phyloP scores from a whole-genome alignment of 2,888 invertebrate genomes.

The Cheilosia pagana region DNA sequence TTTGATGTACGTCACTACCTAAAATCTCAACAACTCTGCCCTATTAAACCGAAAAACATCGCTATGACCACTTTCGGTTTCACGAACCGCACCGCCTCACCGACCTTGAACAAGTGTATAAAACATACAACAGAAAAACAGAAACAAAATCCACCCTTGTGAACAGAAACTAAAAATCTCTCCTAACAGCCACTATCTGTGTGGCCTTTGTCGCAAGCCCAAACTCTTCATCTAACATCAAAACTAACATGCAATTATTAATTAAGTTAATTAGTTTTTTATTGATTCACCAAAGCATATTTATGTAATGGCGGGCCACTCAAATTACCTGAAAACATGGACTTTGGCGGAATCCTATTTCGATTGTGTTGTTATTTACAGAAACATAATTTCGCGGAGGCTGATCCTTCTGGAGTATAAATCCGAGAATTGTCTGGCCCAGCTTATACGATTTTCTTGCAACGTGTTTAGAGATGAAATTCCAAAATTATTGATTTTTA shows the following conservation, averaged over 20 bases:
- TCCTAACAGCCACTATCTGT: too few species aligned
- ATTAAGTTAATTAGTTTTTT: constrained; percentile 24
- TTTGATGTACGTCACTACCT: too few species aligned
- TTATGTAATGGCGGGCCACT: neutral
- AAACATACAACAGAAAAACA: too few species aligned
- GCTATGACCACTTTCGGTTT: too few species aligned
- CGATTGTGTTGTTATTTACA: constrained; percentile 71
- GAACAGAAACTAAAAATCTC: too few species aligned
- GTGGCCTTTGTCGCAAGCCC: too few species aligned
- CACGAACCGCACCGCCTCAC: too few species aligned
- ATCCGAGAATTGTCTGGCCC: constrained; percentile 73
- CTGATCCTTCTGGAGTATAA: constrained; percentile 65
- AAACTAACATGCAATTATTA: constrained; percentile 19
- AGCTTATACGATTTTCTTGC: constrained; percentile 47
- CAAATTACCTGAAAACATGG: constrained; percentile 78
- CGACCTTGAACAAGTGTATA: too few species aligned
- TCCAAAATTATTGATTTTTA: constrained; percentile 44
- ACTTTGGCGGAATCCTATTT: constrained; percentile 78
- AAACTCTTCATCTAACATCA: neutral
- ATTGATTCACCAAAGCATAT: constrained; percentile 30
- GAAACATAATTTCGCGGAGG: constrained; percentile 59
- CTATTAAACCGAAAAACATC: too few species aligned
- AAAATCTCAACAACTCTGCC: too few species aligned
- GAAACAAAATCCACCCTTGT: too few species aligned
- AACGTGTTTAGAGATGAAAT: constrained; percentile 18